These are phyloP conservation scores for Diuraphis noxia DNA, from an alignment of 1,140 invertebrate species.

Conservation along the genomic window DNA sequence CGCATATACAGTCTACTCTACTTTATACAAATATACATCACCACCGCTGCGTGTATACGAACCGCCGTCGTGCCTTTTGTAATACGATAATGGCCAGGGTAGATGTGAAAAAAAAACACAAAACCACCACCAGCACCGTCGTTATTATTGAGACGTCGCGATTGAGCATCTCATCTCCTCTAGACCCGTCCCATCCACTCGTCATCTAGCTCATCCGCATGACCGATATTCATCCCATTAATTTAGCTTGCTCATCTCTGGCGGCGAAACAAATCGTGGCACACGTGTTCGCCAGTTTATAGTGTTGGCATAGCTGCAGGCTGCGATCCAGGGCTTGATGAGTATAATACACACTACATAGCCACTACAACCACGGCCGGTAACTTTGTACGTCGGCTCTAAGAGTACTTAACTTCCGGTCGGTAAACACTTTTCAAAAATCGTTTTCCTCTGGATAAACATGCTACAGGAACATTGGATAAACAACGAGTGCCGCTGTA, in stretches of 20 bases:
- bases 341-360: neutral
- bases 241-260: neutral
- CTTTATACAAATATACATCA: neutral
- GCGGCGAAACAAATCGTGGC: neutral
- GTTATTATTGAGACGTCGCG: neutral
- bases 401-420: conserved; percentile 33
- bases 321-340: neutral
- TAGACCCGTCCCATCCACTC: no score
- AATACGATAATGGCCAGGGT: neutral
- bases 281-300: neutral
- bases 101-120: neutral
- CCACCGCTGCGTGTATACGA: no score
- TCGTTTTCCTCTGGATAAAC: conserved; percentile 17
- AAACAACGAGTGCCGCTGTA: neutral
- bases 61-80: neutral
- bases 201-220: neutral
- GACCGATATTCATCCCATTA: neutral
- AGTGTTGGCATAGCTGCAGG: neutral
- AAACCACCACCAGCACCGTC: neutral
- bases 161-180: neutral
- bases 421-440: conserved; percentile 42
- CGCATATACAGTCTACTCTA: neutral
- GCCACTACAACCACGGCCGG: neutral
- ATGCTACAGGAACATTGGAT: neutral
- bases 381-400: neutral